Conservation (phyloP, 2,113 vertebrate species). For the Miniopterus natalensis region DNA sequence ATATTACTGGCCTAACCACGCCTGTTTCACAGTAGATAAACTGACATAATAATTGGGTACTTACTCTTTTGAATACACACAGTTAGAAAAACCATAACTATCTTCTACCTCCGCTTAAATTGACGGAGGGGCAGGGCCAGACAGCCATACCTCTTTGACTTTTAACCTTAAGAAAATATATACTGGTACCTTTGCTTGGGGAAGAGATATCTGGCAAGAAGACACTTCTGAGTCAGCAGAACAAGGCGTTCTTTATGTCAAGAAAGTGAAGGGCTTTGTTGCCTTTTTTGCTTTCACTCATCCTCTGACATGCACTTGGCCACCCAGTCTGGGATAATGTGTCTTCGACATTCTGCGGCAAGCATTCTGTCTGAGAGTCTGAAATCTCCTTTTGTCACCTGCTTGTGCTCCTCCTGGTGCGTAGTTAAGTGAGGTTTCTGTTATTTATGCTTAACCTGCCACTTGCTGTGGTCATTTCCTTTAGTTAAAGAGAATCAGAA, state of each 20-base stretch:
- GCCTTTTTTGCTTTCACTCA: constrained; percentile 29
- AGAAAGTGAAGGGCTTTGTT: constrained; percentile 53
- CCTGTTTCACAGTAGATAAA: background rate
- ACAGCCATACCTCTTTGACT: background rate
- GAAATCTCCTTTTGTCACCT: background rate
- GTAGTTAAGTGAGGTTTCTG: background rate
- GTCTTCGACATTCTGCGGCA: constrained; percentile 8
- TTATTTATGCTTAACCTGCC: background rate
- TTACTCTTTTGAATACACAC: background rate
- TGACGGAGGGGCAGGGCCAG: background rate
- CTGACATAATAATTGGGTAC: background rate
- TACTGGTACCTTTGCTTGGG: background rate
- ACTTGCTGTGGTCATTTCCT: background rate
- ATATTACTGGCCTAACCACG: background rate
- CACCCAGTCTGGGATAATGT: background rate
- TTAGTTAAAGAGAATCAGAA: constrained; percentile 2
- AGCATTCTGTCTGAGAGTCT: background rate
- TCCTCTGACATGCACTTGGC: constrained; percentile 61
- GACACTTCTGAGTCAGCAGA: constrained; percentile 46
- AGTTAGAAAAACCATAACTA: background rate
- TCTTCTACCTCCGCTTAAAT: background rate
- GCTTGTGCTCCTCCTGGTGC: background rate
- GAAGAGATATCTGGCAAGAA: background rate
- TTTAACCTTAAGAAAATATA: constrained; percentile 26
- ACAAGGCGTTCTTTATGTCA: constrained; percentile 45